Evolutionary conservation across 2,113 vertebrate genomes (phyloP).

Genomic region (Empidonax traillii): DNA sequence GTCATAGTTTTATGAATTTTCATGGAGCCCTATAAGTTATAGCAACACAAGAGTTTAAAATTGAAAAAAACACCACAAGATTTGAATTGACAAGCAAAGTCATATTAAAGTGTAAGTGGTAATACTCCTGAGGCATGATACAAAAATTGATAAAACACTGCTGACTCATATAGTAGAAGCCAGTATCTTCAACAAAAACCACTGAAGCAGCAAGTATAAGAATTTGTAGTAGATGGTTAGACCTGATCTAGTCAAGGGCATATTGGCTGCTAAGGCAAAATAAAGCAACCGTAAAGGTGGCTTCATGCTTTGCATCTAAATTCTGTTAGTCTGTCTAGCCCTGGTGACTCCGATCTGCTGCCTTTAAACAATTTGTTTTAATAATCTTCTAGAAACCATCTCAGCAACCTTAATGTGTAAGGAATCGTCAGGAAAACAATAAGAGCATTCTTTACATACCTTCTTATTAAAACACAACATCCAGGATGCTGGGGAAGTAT

Average conservation of each 20-base stretch:
- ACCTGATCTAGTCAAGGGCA: not conserved
- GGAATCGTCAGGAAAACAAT: not conserved
- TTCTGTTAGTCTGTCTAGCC: not conserved
- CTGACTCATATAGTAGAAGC: conserved; percentile 27
- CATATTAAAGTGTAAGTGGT: conserved; percentile 27
- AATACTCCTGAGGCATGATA: conserved; percentile 27
- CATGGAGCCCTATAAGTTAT: not conserved
- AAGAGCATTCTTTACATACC: not conserved
- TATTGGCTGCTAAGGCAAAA: conserved; percentile 4
- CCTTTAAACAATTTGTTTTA: not conserved
- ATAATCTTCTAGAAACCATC: not conserved
- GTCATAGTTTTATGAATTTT: not conserved
- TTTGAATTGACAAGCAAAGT: not conserved
- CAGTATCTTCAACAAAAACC: conserved; percentile 19
- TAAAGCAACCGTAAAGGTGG: not conserved
- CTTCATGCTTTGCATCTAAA: not conserved
- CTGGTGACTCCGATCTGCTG: not conserved
- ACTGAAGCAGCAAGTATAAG: conserved; percentile 26
- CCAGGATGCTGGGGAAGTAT: not conserved
- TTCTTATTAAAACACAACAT: not conserved
- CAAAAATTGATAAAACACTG: conserved; percentile 43
- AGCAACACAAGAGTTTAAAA: not conserved
- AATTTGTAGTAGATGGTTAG: conserved; percentile 20
- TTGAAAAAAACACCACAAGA: not conserved
- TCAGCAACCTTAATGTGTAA: not conserved